Evolutionary conservation across 2,888 invertebrate genomes (phyloP).

Genomic region (Cremastinae sp.): DNA sequence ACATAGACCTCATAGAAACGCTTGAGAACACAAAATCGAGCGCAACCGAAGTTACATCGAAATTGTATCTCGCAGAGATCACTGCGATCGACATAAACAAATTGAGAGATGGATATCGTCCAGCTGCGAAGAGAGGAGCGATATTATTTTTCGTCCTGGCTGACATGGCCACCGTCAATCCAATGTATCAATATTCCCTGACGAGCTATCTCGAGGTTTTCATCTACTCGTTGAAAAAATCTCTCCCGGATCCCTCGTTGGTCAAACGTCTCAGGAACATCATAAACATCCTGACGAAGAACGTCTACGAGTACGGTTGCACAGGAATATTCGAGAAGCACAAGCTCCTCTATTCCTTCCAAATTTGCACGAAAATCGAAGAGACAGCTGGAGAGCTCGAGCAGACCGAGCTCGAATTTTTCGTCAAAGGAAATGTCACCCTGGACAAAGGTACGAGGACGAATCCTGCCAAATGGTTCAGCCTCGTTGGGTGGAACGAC

Average conservation of each 20-base stretch:
- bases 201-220: slow-evolving; percentile 93
- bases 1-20: slow-evolving; percentile 91
- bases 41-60: slow-evolving; percentile 89
- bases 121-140: slow-evolving; percentile 92
- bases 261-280: slow-evolving; percentile 89
- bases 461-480: slow-evolving; percentile 88
- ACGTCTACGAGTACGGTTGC: slow-evolving; percentile 95
- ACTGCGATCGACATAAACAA: slow-evolving; percentile 92
- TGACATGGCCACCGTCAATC: slow-evolving; percentile 93
- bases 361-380: slow-evolving; percentile 92
- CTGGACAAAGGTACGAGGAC: slow-evolving; percentile 86
- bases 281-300: slow-evolving; percentile 91
- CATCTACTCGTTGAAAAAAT: slow-evolving; percentile 89
- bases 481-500: slow-evolving; percentile 91
- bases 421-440: slow-evolving; percentile 92
- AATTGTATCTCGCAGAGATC: slow-evolving; percentile 87
- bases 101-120: slow-evolving; percentile 91
- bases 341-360: slow-evolving; percentile 94
- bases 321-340: slow-evolving; percentile 96
- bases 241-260: slow-evolving; percentile 90
- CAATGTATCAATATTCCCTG: slow-evolving; percentile 96
- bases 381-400: slow-evolving; percentile 84
- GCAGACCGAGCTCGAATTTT: slow-evolving; percentile 91
- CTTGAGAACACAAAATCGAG: slow-evolving; percentile 94
- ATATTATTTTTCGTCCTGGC: slow-evolving; percentile 94